Base-by-base conservation (phyloP, 1,140 invertebrate genomes). In the Dufourea novaeangliae region DNA sequence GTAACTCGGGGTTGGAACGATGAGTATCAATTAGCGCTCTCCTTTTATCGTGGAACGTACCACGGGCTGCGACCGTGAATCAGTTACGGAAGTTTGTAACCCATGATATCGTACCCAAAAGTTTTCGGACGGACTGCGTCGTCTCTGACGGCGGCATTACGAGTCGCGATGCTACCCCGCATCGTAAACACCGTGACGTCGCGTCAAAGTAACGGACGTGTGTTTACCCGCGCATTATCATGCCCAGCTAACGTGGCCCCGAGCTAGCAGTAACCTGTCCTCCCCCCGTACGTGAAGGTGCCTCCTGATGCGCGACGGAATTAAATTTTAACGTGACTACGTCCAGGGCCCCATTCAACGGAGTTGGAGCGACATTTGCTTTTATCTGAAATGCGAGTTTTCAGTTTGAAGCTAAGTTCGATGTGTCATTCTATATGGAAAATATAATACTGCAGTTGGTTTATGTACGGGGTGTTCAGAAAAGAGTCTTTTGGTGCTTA, bases 91-190 rank as follows among this genome's bases (percentile, higher is more conserved):
- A 80, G 62, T 85, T 83, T 22, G 46, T 29, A 37, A 17, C 44
- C 70, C 54, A n/a, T 22, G 64, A 57, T 66, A 44, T 68, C 54
- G 82, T 82, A n/a, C 83, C 82, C 74, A 79, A 84, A 86, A 85
- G 57, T 86, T 86, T 77, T 34, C 57, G 71, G 69, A 63, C 66
- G 29, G 68, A 29, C 72, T 69, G 20, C 34, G 74, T 68, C n/a
- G n/a, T n/a, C n/a, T n/a, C 76, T 76, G 83, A 75, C 77, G 70
- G 50, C 70, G 17, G 70, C 77, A 74, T 78, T 80, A 52, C 69
- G 56, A 57, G 79, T 44, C 67, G 78, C 78, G 67, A 39, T 22
- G 50, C 29, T 29, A 34, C 67, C 61, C 66, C 66, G 72, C 78
- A 84, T 78, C 73, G 69, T 78, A 80, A 85, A 77, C 52, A 78